phyloP scores from a whole-genome alignment of 2,888 invertebrate species.

The Philopedon plagiatum region DNA sequence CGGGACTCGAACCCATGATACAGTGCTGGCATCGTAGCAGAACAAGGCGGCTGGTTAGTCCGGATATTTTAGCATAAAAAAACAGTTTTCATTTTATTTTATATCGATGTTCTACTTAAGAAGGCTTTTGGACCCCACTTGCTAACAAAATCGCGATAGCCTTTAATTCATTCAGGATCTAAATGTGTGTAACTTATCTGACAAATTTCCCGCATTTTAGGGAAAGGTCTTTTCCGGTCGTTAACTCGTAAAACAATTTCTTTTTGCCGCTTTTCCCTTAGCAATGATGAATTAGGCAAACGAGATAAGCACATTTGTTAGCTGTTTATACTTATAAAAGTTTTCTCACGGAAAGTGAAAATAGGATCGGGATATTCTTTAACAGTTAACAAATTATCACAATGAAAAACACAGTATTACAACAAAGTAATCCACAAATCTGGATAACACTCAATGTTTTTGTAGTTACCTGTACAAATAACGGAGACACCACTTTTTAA shows the following conservation, averaged over 20 bases:
- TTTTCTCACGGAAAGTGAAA: background rate
- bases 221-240: slow-evolving; percentile 28
- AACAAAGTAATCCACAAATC: no score
- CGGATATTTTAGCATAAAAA: background rate
- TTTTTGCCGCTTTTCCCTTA: slow-evolving; percentile 4
- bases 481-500: no score
- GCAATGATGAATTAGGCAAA: slow-evolving; percentile 13
- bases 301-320: slow-evolving; percentile 6
- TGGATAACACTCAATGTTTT: no score
- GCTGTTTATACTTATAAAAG: background rate
- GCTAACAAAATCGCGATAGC: background rate
- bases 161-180: slow-evolving; percentile 13
- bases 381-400: no score
- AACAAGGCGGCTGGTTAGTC: no score
- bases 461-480: no score
- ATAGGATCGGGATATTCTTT: no score
- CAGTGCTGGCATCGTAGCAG: no score
- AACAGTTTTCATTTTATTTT: background rate
- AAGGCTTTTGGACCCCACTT: background rate
- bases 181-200: slow-evolving; percentile 18
- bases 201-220: slow-evolving; percentile 20
- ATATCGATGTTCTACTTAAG: background rate
- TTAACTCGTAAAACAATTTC: slow-evolving; percentile 31
- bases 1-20: no score
- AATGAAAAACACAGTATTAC: no score